These are phyloP conservation scores for Paraplagusia blochii DNA, from an alignment of 2,113 vertebrate species.

Conservation along the genomic window DNA sequence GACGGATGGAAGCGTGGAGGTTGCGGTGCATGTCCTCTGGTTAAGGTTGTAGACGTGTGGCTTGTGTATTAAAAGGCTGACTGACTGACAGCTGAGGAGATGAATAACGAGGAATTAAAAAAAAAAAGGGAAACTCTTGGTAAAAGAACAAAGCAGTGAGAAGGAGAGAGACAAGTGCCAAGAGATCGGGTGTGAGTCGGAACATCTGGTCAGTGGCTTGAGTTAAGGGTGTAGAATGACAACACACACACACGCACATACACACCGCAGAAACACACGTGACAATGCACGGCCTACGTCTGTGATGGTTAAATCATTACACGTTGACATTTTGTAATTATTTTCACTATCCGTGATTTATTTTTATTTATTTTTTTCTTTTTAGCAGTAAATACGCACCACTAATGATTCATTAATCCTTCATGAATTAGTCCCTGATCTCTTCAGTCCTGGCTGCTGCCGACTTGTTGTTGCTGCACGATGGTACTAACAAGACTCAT, in stretches of 20 bases:
- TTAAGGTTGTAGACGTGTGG: too few species aligned
- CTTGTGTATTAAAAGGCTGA: not conserved
- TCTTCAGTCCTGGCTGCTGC: conserved; percentile 32
- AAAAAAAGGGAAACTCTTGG: conserved; percentile 10
- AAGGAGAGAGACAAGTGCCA: conserved; percentile 19
- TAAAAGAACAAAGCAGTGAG: conserved; percentile 11
- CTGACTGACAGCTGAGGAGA: not conserved
- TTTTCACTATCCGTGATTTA: too few species aligned
- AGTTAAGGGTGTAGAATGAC: conserved; percentile 45
- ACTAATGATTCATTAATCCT: conserved; percentile 35
- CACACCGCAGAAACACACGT: conserved; percentile 8
- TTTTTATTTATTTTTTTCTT: too few species aligned
- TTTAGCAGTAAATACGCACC: conserved; percentile 7
- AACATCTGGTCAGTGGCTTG: conserved; percentile 54
- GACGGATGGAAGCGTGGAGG: too few species aligned
- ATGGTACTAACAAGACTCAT: conserved; percentile 59
- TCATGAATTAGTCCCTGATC: conserved; percentile 48
- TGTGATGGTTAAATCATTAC: too few species aligned
- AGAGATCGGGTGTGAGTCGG: conserved; percentile 17
- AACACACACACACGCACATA: conserved; percentile 24
- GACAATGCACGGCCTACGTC: not conserved
- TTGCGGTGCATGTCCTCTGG: too few species aligned
- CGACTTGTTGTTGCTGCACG: conserved; percentile 48
- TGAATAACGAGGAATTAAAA: conserved; percentile 10
- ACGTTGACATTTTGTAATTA: too few species aligned